Base-by-base conservation (phyloP, 2,797 vertebrate genomes). In the Buceros bicornis region DNA sequence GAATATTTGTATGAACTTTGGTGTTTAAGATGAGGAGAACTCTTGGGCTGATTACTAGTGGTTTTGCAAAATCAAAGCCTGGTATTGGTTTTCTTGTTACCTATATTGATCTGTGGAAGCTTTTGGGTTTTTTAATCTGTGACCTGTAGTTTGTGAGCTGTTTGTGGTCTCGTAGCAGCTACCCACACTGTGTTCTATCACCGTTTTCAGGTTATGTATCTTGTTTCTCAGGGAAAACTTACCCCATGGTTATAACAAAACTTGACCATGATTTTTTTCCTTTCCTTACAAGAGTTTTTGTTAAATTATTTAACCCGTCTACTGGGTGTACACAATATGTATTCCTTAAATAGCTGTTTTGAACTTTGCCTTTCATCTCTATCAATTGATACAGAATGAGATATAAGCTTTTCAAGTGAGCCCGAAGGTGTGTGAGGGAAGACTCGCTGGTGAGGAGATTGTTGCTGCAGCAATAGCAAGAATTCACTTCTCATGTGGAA, bases 1-100 rank as follows among this genome's bases (percentile, higher is more conserved):
- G 66, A 92, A 72, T 93, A 91, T 72, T 83, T 61, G 73, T 91
- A 48, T 86, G 62, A 88, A 76, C 43, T 78, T 20, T 37, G 45
- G 11, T 10, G 13, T 71, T 37, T 91, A 66, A 69, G 50, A 50
- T 57, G 43, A 81, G 82, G 33, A 60, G 35, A 67, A 13, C 29
- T 82, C 35, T 5, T 26, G 18, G 2, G 48, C 42, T 86, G 45
- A 72, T 79, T 65, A n/a, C 5, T 35, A 37, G 15, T 28, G 54
- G 7, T 48, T 94, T 71, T 78, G 53, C 20, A 78, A 48, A 91
- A 87, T 48, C 47, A 54, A 69, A 77, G 10, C 71, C 43, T 82
- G 51, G 16, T 29, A 2, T 1, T 28, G 6, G 74, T 89, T 64
- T 71, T 2, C 29, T 89, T n/a, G 5, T 42, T 54, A 2, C 61